phyloP scores from a whole-genome alignment of 2,888 invertebrate genomes.

The Hedya salicella region DNA sequence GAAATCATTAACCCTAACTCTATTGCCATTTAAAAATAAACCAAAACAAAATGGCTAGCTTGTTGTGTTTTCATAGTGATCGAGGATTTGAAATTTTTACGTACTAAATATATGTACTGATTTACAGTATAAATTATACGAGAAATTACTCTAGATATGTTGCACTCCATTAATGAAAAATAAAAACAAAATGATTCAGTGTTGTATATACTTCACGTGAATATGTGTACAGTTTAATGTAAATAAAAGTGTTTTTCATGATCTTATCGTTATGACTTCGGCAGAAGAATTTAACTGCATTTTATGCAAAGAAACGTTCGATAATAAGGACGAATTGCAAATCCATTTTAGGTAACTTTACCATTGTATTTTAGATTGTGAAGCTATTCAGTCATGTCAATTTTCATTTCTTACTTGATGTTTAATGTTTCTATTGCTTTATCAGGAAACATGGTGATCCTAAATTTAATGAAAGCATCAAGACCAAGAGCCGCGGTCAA shows the following conservation, averaged over 20 bases:
- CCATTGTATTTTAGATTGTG: constrained; percentile 29
- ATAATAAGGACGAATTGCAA: constrained; percentile 85
- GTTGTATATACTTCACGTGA: constrained; percentile 9
- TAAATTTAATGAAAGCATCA: constrained; percentile 80
- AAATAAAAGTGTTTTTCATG: constrained; percentile 18
- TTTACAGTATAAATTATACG: no score
- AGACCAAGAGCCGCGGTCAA: constrained; percentile 56
- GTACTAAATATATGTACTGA: background rate
- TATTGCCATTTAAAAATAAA: constrained; percentile 42
- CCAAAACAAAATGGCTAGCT: constrained; percentile 56
- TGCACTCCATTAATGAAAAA: background rate
- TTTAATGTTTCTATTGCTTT: constrained; percentile 43
- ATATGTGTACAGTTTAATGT: constrained; percentile 15
- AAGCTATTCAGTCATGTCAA: background rate
- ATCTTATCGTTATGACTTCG: constrained; percentile 60
- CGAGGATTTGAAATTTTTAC: background rate
- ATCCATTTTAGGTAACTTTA: constrained; percentile 88
- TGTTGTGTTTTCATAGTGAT: constrained; percentile 49
- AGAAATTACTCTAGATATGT: background rate
- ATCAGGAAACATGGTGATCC: constrained; percentile 87
- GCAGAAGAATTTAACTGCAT: constrained; percentile 79
- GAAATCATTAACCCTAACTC: constrained; percentile 5
- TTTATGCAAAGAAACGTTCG: constrained; percentile 83
- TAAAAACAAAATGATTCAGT: constrained; percentile 1
- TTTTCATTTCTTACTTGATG: background rate